These are phyloP conservation scores for Megathymus violae DNA, from an alignment of 1,140 invertebrate species.

Conservation along the genomic window DNA sequence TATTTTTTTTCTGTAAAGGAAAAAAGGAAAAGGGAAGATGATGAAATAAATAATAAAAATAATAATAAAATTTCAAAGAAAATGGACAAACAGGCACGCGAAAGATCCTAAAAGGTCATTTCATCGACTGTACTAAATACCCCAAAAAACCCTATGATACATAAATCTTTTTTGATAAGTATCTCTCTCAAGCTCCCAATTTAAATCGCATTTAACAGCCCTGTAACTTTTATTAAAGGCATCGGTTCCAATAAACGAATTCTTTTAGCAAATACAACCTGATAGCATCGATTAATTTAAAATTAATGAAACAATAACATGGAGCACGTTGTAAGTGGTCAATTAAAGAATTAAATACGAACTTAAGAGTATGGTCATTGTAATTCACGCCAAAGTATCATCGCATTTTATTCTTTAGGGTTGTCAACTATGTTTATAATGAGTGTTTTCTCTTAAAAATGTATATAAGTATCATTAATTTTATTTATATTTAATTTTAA, in stretches of 20 bases:
- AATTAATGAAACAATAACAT: conserved; percentile 60
- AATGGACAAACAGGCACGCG: no score
- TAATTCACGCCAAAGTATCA: conserved; percentile 57
- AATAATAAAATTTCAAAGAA: no score
- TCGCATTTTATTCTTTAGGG: conserved; percentile 49
- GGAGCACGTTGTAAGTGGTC: conserved; percentile 48
- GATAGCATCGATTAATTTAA: conserved; percentile 50
- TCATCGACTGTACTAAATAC: neutral
- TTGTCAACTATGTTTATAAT: conserved; percentile 8
- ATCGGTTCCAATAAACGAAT: conserved; percentile 21
- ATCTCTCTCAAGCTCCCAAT: conserved; percentile 4
- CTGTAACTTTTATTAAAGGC: conserved; percentile 18
- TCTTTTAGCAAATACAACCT: conserved; percentile 33
- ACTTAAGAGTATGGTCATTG: conserved; percentile 33
- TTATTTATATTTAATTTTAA: no score
- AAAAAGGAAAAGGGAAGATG: no score
- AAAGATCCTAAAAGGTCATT: no score
- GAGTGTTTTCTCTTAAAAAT: no score
- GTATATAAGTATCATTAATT: no score
- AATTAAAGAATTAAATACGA: conserved; percentile 47
- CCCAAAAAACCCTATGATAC: no score
- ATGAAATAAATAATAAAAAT: no score
- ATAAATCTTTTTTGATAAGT: neutral
- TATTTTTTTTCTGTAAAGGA: no score
- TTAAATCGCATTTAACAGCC: conserved; percentile 24